Evolutionary conservation across 2,888 invertebrate genomes (phyloP), one percentile per base, ranked within the genome.

Genomic region (Dasysyrphus albostriatus): DNA sequence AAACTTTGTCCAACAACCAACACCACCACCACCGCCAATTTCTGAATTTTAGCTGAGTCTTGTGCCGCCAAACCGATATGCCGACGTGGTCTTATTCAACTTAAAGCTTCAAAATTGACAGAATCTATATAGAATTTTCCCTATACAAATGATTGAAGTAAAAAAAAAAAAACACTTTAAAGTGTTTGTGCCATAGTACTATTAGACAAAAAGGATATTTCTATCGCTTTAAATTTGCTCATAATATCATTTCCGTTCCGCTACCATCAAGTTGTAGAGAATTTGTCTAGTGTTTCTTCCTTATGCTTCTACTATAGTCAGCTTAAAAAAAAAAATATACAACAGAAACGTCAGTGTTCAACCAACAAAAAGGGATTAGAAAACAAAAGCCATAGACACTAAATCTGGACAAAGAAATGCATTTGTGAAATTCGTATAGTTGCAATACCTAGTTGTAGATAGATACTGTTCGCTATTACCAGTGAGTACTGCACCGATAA

Each of bases 301-400:
- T 47, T 54, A 61, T 70, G 19, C 44, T 42, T 10, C 19, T 59
- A 42, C 44, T 29, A 3, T 54, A 24, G 37, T 69, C 47, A 37
- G 67, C 12, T 51, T 61, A 39, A 37, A 37, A 19, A 29, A 49
- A 54, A 54, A 70, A 24, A n/a, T 0, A 32, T 24, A 51, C 12
- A 12, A 69, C 16, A 42, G 19, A 59, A 69, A 37, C 16, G 61
- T 49, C 67, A 54, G n/a, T 83, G 42, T 44, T 77, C 51, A 72
- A 73, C 72, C 59, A 37, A 19, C 61, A 72, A 83, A 42, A 67
- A 54, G 44, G 63, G 67, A 78, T 83, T 83, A 73, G 72, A 73
- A 67, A 49, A 73, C 54, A 72, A 67, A 73, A 47, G 44, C 65
- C 61, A 61, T 42, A 44, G 65, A 74, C 73, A 63, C 42, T 34